Evolutionary conservation across 2,888 invertebrate genomes (phyloP).

Genomic region (Abrostola triplasia): DNA sequence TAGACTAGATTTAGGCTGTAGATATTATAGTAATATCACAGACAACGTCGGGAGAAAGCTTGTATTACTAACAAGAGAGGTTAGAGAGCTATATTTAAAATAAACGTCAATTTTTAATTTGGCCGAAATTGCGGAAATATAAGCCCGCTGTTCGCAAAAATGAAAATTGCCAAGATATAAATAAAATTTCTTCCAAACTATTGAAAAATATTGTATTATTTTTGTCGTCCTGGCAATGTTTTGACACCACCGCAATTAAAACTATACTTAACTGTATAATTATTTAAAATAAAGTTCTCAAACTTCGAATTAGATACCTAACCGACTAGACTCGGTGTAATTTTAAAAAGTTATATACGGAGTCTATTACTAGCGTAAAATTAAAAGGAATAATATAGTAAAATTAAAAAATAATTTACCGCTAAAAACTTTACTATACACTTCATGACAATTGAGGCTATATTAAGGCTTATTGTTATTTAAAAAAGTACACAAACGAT

Average conservation of each 20-base stretch:
- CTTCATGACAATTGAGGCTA: too few relatives aligned
- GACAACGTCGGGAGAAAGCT: slow-evolving; percentile 16
- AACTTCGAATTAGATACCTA: too few relatives aligned
- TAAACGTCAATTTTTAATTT: background rate
- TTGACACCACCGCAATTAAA: too few relatives aligned
- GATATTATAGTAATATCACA: slow-evolving; percentile 45
- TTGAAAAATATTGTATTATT: too few relatives aligned
- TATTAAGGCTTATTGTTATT: background rate
- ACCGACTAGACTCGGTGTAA: slow-evolving; percentile 6
- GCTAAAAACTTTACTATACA: slow-evolving; percentile 28
- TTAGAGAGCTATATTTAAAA: slow-evolving; percentile 16
- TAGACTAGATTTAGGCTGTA: slow-evolving; percentile 34
- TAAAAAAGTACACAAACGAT: too few relatives aligned
- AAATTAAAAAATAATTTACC: slow-evolving; percentile 50
- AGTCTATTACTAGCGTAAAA: slow-evolving; percentile 17
- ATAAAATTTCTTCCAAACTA: too few relatives aligned
- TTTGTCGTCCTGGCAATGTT: too few relatives aligned
- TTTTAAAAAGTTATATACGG: slow-evolving; percentile 29
- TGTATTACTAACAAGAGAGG: slow-evolving; percentile 16
- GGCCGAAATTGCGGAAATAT: too few relatives aligned
- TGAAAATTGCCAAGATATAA: too few relatives aligned
- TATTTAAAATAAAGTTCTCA: too few relatives aligned
- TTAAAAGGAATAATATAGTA: slow-evolving; percentile 37
- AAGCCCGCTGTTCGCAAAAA: too few relatives aligned
- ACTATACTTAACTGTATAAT: too few relatives aligned